A percentile compares a stretch with the other conserved stretches of the same genome.
Evolutionary conservation across 2,113 vertebrate species (phyloP).

Genomic region (Oostethus manadensis): DNA sequence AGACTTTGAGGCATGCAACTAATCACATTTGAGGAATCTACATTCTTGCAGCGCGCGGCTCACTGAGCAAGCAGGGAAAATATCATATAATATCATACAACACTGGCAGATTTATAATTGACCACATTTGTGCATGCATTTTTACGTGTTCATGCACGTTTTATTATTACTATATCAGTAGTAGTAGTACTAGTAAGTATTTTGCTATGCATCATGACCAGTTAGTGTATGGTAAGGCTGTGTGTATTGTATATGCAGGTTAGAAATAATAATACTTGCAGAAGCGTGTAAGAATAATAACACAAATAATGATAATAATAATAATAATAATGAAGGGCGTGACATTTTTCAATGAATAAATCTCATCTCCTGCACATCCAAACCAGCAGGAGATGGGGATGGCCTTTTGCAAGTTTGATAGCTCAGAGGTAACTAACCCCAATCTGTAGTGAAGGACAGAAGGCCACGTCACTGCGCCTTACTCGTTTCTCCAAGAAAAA

Average conservation of each 20-base stretch:
- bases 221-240: not conserved
- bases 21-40: not conserved
- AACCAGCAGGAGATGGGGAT: constrained; percentile 51
- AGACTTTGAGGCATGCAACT: not conserved
- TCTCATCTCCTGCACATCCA: constrained; percentile 23
- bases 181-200: too few species aligned
- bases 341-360: not conserved
- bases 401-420: constrained; percentile 61
- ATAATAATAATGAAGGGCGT: not conserved
- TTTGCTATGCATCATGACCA: too few species aligned
- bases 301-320: constrained; percentile 10
- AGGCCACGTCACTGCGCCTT: constrained; percentile 30
- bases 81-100: too few species aligned
- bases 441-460: constrained; percentile 43
- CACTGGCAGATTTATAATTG: too few species aligned
- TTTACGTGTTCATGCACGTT: too few species aligned
- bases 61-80: constrained; percentile 21
- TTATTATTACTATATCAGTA: not conserved
- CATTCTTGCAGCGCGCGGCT: constrained; percentile 39
- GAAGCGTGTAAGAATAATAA: not conserved
- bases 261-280: too few species aligned
- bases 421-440: constrained; percentile 61
- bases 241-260: not conserved
- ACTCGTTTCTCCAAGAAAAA: constrained; percentile 30
- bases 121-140: too few species aligned